Evolutionary conservation across 53 echinoderm and acorn worm species (phyloP).

Genomic region (Astropecten irregularis): DNA sequence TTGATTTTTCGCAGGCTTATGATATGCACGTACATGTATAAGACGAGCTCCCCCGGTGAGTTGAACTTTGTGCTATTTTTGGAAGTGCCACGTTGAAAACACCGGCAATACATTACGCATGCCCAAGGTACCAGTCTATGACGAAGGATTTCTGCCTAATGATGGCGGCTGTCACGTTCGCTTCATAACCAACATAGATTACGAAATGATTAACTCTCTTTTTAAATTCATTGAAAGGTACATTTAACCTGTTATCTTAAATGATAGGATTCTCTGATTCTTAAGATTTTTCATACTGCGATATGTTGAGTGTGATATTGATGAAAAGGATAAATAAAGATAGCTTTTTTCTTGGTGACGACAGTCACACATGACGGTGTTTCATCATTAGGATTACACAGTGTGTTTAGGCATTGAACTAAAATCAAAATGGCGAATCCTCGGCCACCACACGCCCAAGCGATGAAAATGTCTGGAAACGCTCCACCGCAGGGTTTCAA

Average conservation of each 20-base stretch:
- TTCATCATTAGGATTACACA: not conserved
- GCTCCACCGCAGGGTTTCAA: slow-evolving; percentile 10
- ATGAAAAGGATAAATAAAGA: not conserved
- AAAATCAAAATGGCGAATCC: slow-evolving; percentile 34
- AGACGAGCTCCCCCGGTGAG: slow-evolving; percentile 28
- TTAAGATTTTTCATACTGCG: not conserved
- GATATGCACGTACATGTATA: not conserved
- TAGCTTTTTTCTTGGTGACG: not conserved
- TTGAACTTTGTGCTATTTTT: slow-evolving; percentile 41
- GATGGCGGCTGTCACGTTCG: slow-evolving; percentile 30
- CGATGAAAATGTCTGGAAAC: slow-evolving; percentile 31
- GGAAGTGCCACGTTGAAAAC: slow-evolving; percentile 58
- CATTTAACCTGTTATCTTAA: not conserved
- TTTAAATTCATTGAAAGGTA: not conserved
- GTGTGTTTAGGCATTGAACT: no score
- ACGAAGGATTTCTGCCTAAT: slow-evolving; percentile 26
- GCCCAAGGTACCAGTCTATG: slow-evolving; percentile 6
- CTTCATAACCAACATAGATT: not conserved
- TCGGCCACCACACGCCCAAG: slow-evolving; percentile 13
- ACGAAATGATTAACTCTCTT: not conserved
- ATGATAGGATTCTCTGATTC: not conserved
- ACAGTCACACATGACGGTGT: not conserved
- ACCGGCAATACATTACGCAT: slow-evolving; percentile 18
- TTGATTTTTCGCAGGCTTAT: no score
- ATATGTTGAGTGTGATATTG: not conserved